These are phyloP conservation scores for Panopea generosa DNA, from an alignment of 2,888 invertebrate species.

Conservation along the genomic window DNA sequence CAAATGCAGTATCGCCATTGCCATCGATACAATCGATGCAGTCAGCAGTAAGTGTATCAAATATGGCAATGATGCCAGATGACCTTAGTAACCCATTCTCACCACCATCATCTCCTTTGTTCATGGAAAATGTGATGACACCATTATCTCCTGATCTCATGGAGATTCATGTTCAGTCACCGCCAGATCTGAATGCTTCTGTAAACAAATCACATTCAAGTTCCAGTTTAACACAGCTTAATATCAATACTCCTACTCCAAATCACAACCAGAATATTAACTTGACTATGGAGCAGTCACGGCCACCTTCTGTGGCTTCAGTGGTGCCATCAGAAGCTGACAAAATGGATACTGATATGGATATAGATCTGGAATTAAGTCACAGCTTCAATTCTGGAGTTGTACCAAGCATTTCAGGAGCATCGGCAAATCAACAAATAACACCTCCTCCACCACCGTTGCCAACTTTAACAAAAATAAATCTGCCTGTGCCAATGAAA, in stretches of 20 bases:
- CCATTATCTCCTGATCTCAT: conserved; percentile 81
- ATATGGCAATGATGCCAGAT: conserved; percentile 57
- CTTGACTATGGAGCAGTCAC: conserved; percentile 79
- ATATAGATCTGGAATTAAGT: conserved; percentile 58
- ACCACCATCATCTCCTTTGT: conserved; percentile 78
- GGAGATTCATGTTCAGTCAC: conserved; percentile 72
- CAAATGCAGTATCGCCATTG: conserved; percentile 61
- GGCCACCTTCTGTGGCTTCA: conserved; percentile 82
- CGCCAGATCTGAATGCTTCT: conserved; percentile 55
- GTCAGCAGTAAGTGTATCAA: conserved; percentile 67
- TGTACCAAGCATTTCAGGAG: conserved; percentile 9
- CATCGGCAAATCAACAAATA: conserved; percentile 21
- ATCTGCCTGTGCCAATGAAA: conserved; percentile 84
- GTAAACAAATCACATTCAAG: conserved; percentile 29
- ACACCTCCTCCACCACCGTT: conserved; percentile 45
- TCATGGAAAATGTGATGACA: conserved; percentile 64
- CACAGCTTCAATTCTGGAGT: conserved; percentile 32
- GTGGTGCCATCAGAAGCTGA: conserved; percentile 62
- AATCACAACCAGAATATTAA: conserved; percentile 44
- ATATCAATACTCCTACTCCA: conserved; percentile 19
- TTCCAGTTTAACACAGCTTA: conserved; percentile 25
- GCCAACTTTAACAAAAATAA: conserved; percentile 22
- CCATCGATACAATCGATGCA: conserved; percentile 68
- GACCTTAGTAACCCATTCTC: conserved; percentile 58
- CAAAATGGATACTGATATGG: conserved; percentile 62